Evolutionary conservation across 2,888 invertebrate species (phyloP), one percentile per base, ranked within the genome.

Genomic region (Eupeodes luniger): DNA sequence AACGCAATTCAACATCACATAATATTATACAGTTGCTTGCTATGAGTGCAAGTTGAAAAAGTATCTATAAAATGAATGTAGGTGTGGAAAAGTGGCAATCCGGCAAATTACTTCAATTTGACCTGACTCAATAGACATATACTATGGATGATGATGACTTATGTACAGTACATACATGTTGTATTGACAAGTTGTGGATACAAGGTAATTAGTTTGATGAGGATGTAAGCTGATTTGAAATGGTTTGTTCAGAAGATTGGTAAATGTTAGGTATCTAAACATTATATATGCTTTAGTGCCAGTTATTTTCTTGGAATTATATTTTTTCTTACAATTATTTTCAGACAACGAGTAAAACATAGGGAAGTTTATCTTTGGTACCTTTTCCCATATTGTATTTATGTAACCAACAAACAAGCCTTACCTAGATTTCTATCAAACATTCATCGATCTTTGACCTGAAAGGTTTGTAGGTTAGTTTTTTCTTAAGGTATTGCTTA

Each of bases 71-170:
- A 40, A 40, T 9, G n/a, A 67, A 51, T 19, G 69, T 84, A 84
- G 84, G 81, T 85, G 88, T 81, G 85, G 81, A 85, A 81, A 84
- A 77, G 62, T 84, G 80, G 55, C 78, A 57, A 75, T 64, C 27
- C 61, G 51, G 72, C 53, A 81, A 86, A 83, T 83, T 77, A 72
- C 87, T 61, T 72, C 84, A 61, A 80, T 80, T 76, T 84, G 78
- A 88, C 81, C 85, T 70, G 70, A 74, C 69, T 72, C 47, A 11
- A 72, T n/a, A 55, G 70, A 44, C 40, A 7, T 40, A 40, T 9
- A 5, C 40, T 49, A 53, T 66, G 72, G 72, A 83, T 62, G 80
- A 83, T 62, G 80, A 47, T 59, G 74, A 19, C 49, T 12, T 64
- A 57, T 27, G 36, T 36, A 34, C 1, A 40, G 6, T 4, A 5